Evolutionary conservation across 1,140 invertebrate genomes (phyloP).

Genomic region (Tetramorium alpestre): DNA sequence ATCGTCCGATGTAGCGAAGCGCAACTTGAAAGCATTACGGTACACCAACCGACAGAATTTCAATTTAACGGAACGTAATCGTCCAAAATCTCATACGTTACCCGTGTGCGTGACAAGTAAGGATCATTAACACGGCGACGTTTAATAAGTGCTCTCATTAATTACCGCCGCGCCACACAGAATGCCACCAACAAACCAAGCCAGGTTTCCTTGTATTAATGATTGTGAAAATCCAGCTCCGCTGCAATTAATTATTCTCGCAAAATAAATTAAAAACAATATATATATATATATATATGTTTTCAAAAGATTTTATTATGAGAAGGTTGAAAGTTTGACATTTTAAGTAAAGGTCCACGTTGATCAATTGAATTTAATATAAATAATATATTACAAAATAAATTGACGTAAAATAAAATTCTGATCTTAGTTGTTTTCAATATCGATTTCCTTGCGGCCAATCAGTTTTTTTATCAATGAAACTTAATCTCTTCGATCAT

Average conservation of each 20-base stretch:
- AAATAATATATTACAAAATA: neutral
- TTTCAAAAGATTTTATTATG: neutral
- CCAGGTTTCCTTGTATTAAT: neutral
- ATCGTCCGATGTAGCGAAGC: conserved; percentile 56
- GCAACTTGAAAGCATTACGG: conserved; percentile 55
- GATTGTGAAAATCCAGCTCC: neutral
- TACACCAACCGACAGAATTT: conserved; percentile 71
- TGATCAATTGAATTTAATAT: neutral
- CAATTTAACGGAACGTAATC: conserved; percentile 77
- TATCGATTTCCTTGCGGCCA: neutral
- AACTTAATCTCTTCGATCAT: neutral
- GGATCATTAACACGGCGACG: conserved; percentile 72
- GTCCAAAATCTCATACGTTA: conserved; percentile 67
- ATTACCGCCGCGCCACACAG: conserved; percentile 63
- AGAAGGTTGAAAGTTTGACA: neutral
- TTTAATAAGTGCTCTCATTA: conserved; percentile 78
- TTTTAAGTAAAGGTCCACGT: neutral
- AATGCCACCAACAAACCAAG: conserved; percentile 41
- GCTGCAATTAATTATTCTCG: conserved; percentile 15
- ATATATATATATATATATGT: neutral
- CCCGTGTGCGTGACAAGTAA: conserved; percentile 64
- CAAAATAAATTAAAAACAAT: neutral
- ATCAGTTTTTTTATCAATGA: neutral
- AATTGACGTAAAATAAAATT: neutral
- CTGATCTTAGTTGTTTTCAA: neutral